A percentile compares a stretch with the other conserved stretches of the same genome.
Evolutionary conservation across 1,140 invertebrate genomes (phyloP).

Genomic region (Druon quercuslanigerum): DNA sequence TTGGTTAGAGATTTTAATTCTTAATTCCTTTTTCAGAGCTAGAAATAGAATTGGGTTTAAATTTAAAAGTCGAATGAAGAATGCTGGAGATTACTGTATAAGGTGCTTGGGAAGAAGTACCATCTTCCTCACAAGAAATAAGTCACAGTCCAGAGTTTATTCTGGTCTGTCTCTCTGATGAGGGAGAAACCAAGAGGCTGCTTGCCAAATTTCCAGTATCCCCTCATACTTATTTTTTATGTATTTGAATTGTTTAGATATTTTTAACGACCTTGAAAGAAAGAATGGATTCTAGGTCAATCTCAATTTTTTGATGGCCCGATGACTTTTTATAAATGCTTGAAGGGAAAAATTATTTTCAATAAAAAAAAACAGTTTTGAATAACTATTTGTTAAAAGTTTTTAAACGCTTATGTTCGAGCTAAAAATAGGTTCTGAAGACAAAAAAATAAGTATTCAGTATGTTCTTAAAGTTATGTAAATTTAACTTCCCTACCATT

Average conservation of each 20-base stretch:
- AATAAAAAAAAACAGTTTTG: no score
- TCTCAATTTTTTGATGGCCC: no score
- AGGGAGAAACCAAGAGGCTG: constrained; percentile 57
- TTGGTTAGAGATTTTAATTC: neutral
- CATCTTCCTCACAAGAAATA: constrained; percentile 49
- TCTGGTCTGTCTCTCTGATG: constrained; percentile 55
- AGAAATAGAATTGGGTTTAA: constrained; percentile 27
- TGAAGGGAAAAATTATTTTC: no score
- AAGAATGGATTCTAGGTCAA: no score
- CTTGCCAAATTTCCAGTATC: constrained; percentile 60
- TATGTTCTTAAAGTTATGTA: no score
- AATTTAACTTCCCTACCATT: no score
- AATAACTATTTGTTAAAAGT: no score
- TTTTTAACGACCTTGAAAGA: neutral
- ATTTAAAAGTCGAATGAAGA: constrained; percentile 26
- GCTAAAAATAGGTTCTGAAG: no score
- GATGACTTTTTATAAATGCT: no score
- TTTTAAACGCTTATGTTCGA: no score
- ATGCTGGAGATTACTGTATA: constrained; percentile 24
- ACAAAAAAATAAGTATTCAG: no score
- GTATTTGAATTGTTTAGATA: constrained; percentile 10
- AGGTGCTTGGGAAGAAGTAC: constrained; percentile 22
- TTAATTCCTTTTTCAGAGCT: neutral
- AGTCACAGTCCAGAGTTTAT: constrained; percentile 61
- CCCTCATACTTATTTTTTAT: constrained; percentile 55